Evolutionary conservation across 37 sponge, comb jelly and placozoan species (phyloP).

Genomic region (Bolinopsis microptera): DNA sequence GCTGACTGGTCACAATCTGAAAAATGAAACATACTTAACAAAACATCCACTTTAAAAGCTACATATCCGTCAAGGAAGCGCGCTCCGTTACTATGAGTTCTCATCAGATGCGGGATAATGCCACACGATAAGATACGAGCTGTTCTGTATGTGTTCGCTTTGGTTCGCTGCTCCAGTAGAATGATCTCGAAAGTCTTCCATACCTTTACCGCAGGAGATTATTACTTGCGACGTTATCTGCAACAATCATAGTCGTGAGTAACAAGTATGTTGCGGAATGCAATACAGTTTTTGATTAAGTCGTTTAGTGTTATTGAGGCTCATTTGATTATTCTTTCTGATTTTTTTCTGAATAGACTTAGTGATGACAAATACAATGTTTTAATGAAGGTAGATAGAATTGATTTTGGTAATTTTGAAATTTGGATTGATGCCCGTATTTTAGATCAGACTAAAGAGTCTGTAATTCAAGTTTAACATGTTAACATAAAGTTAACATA

Average conservation of each 20-base stretch:
- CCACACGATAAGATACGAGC: conserved; percentile 62
- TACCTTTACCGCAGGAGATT: conserved; percentile 50
- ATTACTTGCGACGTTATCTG: conserved; percentile 59
- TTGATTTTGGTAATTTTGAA: too few relatives aligned
- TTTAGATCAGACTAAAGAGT: too few relatives aligned
- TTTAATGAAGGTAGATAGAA: too few relatives aligned
- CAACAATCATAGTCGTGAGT: neutral
- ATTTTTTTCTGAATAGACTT: too few relatives aligned
- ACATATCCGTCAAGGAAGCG: too few relatives aligned
- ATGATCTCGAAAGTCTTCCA: conserved; percentile 55
- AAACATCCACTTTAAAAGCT: neutral
- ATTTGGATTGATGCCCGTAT: too few relatives aligned
- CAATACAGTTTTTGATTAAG: neutral
- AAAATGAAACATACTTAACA: too few relatives aligned
- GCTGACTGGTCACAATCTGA: neutral
- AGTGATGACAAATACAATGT: too few relatives aligned
- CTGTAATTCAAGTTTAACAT: too few relatives aligned
- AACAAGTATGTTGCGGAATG: neutral
- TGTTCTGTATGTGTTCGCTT: neutral
- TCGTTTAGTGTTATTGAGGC: too few relatives aligned
- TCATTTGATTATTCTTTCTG: too few relatives aligned
- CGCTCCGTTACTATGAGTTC: neutral
- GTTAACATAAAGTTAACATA: too few relatives aligned
- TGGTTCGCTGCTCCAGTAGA: neutral
- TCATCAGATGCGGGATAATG: conserved; percentile 10